A percentile compares a stretch with the other conserved stretches of the same genome.
Evolutionary conservation across 2,797 vertebrate genomes (phyloP).

Genomic region (Valencia hispanica): DNA sequence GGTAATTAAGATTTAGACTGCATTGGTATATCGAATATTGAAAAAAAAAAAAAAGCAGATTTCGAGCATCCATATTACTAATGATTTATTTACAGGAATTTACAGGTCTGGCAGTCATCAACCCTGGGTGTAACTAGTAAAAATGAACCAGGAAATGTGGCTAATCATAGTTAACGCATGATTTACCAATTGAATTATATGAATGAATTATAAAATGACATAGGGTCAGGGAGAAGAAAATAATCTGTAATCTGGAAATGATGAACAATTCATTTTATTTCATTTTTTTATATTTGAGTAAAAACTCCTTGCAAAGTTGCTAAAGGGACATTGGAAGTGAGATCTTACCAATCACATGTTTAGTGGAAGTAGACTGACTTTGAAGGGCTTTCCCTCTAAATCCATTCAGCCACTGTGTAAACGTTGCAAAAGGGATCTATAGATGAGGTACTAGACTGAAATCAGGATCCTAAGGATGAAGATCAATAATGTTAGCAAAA

Average conservation of each 20-base stretch:
- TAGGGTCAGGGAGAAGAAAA: background rate
- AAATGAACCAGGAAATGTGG: no score
- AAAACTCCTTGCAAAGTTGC: background rate
- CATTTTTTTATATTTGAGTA: background rate
- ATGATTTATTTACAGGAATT: no score
- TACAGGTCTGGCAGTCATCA: no score
- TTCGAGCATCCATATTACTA: no score
- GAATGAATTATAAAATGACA: no score
- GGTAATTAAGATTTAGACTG: no score
- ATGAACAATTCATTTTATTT: background rate
- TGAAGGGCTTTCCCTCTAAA: background rate
- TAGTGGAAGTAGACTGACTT: background rate
- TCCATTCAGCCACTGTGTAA: background rate
- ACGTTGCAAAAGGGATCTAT: background rate
- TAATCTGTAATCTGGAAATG: background rate
- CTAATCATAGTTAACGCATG: no score
- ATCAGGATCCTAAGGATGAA: background rate
- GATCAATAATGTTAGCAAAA: background rate
- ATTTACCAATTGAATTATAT: no score
- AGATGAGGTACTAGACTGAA: background rate
- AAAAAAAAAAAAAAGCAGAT: no score
- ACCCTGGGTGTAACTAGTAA: no score
- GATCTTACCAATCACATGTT: no score
- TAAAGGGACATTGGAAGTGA: background rate
- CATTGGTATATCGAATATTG: no score